Evolutionary conservation across 2,797 vertebrate genomes (phyloP), one percentile per base, ranked within the genome.

Genomic region (Spondyliosoma cantharus): DNA sequence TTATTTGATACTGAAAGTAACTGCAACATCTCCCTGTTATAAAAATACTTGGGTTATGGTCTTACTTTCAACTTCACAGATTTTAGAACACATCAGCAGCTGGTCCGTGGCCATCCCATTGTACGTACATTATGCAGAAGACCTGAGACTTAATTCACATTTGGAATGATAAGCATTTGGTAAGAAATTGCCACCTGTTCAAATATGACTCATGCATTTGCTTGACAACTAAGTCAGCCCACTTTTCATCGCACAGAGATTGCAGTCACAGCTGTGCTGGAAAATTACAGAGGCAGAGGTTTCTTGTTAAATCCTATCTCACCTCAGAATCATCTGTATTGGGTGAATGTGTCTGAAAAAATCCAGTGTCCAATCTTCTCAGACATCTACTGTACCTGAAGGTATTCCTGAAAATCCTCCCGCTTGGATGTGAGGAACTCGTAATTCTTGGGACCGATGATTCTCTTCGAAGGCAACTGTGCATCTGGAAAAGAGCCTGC

Each of bases 391-490:
- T 29, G 22, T 95, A 99, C 98, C 97, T 99, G 97, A 56, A 99
- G 93, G 76, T 99, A 99, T 74, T 98, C 97, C 92, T 99, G 95
- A 91, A 99, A 99, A 70, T 99, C 98, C 76, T 96, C 96, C 86
- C 97, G 94, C 90, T 99, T 99, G 1, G 98, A 98, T 77, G 94
- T 96, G 78, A 99, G 94, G 91, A 99, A 99, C 89, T 99, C 98
- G 0, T 96, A 98, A 86, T 99, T 99, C 91, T 99, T 99, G 54
- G 98, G 97, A 32, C 98, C 98, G 52, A 99, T 97, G 60, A 99
- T 98, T 89, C 98, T 96, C 93, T 99, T 99, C 0, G 98, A 98
- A 70, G 98, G 98, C 89, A 99, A 94, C 78, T 99, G 98, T 3
- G 98, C 95, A 92, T 99, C 98, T 78, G 97, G 96, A 93, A 99